Evolutionary conservation across 2,888 invertebrate species (phyloP), one percentile per base, ranked within the genome.

Genomic region (Napeogenes inachia): DNA sequence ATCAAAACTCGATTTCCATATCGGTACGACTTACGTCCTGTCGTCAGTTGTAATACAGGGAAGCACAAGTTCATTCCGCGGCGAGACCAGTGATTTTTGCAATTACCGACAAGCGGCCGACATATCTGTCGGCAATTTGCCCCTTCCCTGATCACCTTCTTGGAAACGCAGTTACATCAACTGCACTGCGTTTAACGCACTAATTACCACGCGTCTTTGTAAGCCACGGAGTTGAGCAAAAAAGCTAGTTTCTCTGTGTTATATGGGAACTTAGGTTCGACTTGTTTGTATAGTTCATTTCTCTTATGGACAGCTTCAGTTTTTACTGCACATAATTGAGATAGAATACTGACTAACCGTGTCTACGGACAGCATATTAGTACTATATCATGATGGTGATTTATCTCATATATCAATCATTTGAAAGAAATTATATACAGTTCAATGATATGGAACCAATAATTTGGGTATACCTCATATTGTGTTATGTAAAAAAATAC

Each of bases 121-220:
- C 86, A 87, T 88, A 89, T 87, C 87, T 87, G 85, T 73, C 80
- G 79, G 87, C 82, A 88, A 89, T 87, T 89, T 89, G 87, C 87
- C 80, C 82, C 60, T 78, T 76, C 70, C 78, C 73, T 84, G 87
- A 86, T 85, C 84, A 83, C 75, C 70, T 90, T 89, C 89, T 84
- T 75, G 78, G 89, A 89, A 89, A 75, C 77, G 73, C 79, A 78
- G 84, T 85, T 85, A 86, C 87, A 87, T 83, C 85, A 82, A 82
- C 80, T 74, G 76, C 73, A 74, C 79, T 75, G 75, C 80, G 84
- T 87, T 89, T 87, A 88, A 85, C 79, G 84, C 78, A 82, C 86
- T 89, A 89, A 88, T 89, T 87, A 82, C 79, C 70, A 68, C 72
- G 72, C 71, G 64, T 64, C 66, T 66, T 61, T 68, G 70, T 71